Percentiles rank a stretch among this genome's conserved stretches.
phyloP scores from a whole-genome alignment of 2,797 vertebrate species.

The Acanthiza pusilla region DNA sequence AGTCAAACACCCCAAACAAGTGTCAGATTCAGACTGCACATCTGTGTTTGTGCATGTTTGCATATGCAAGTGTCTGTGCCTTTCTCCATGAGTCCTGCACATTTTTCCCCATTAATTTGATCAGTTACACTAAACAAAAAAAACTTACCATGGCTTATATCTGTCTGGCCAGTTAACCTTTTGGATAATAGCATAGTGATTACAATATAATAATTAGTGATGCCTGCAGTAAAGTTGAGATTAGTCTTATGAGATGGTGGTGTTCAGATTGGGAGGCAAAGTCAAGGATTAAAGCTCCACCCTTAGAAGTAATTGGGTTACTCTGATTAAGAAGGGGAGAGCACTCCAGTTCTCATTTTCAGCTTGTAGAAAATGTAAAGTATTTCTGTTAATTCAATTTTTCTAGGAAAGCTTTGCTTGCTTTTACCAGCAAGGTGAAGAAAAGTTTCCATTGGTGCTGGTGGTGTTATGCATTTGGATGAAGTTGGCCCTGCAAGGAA shows the following conservation, averaged over 20 bases:
- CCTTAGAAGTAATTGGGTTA: neutral
- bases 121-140: neutral
- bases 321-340: neutral
- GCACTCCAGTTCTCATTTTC: neutral
- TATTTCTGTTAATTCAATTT: neutral
- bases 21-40: neutral
- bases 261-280: neutral
- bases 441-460: neutral
- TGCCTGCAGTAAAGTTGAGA: neutral
- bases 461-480: neutral
- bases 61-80: neutral
- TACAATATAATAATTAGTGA: neutral
- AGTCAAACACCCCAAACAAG: neutral
- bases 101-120: neutral
- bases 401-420: neutral
- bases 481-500: neutral
- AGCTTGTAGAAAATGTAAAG: neutral
- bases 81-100: neutral
- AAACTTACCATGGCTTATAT: neutral
- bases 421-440: neutral
- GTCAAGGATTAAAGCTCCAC: neutral
- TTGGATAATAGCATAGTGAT: neutral
- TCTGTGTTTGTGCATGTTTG: neutral
- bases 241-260: neutral
- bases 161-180: neutral